phyloP scores from a whole-genome alignment of 2,797 vertebrate genomes.

The Botia almorhae region DNA sequence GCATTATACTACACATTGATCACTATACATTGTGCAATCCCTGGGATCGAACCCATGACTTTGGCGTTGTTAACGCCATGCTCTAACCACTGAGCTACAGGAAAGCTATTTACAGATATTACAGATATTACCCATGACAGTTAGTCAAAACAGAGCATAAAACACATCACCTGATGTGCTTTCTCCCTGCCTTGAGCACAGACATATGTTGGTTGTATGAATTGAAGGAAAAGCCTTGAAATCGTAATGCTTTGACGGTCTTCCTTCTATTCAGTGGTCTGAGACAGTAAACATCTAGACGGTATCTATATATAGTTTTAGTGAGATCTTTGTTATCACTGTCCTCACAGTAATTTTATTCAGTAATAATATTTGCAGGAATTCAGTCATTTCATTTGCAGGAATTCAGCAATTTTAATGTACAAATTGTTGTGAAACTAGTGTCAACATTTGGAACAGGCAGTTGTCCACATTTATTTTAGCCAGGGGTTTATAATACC shows the following conservation, averaged over 20 bases:
- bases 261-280: slow-evolving; percentile 40
- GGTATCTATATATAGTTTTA: slow-evolving; percentile 36
- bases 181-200: not conserved
- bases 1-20: too few species aligned
- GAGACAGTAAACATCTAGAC: slow-evolving; percentile 28
- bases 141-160: slow-evolving; percentile 20
- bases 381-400: slow-evolving; percentile 40
- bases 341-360: not conserved
- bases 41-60: too few species aligned
- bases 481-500: slow-evolving; percentile 72
- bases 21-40: too few species aligned
- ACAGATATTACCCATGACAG: not conserved
- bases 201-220: slow-evolving; percentile 1
- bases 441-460: slow-evolving; percentile 54
- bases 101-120: slow-evolving; percentile 20
- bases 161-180: not conserved
- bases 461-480: slow-evolving; percentile 68
- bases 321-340: slow-evolving; percentile 4
- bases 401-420: slow-evolving; percentile 47
- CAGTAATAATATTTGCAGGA: slow-evolving; percentile 46
- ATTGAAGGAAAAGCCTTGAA: slow-evolving; percentile 49
- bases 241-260: slow-evolving; percentile 37
- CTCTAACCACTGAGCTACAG: too few species aligned
- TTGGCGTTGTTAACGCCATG: too few species aligned
- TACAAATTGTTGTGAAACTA: not conserved